These are phyloP conservation scores for Xylophagus ater DNA, from an alignment of 2,888 invertebrate genomes.

Conservation along the genomic window DNA sequence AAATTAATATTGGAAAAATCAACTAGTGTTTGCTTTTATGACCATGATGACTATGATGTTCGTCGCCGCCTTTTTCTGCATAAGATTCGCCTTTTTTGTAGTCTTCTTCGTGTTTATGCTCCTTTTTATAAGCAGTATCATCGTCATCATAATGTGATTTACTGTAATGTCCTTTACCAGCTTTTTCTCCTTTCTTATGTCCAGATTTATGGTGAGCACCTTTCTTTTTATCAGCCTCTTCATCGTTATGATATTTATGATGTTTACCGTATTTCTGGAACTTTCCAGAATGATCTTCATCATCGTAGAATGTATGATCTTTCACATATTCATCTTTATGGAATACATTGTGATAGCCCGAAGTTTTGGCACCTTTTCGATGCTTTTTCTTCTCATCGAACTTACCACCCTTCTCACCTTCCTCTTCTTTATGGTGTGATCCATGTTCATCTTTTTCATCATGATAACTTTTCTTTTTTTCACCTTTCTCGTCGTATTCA, in stretches of 20 bases:
- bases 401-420: constrained; percentile 7
- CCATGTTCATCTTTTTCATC: constrained; percentile 57
- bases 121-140: constrained; percentile 62
- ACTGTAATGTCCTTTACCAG: constrained; percentile 63
- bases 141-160: constrained; percentile 66
- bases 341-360: constrained; percentile 71
- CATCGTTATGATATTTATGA: constrained; percentile 60
- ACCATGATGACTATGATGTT: constrained; percentile 1
- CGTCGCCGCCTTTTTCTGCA: constrained; percentile 53
- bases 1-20: no score
- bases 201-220: constrained; percentile 64
- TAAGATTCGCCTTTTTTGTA: constrained; percentile 59
- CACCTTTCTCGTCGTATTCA: constrained; percentile 5
- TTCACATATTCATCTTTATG: constrained; percentile 80
- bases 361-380: constrained; percentile 67
- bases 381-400: constrained; percentile 62
- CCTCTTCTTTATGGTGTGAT: constrained; percentile 4
- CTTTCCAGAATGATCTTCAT: constrained; percentile 66
- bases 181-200: constrained; percentile 59
- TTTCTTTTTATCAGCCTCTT: constrained; percentile 63
- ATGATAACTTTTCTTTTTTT: constrained; percentile 41
- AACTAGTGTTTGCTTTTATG: no score
- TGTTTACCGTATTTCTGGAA: constrained; percentile 64
- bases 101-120: constrained; percentile 60
- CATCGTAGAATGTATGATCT: constrained; percentile 80